Percentiles rank a stretch among this genome's conserved stretches.
phyloP scores from a whole-genome alignment of 2,888 invertebrate genomes.

The Parasteatoda lunata region DNA sequence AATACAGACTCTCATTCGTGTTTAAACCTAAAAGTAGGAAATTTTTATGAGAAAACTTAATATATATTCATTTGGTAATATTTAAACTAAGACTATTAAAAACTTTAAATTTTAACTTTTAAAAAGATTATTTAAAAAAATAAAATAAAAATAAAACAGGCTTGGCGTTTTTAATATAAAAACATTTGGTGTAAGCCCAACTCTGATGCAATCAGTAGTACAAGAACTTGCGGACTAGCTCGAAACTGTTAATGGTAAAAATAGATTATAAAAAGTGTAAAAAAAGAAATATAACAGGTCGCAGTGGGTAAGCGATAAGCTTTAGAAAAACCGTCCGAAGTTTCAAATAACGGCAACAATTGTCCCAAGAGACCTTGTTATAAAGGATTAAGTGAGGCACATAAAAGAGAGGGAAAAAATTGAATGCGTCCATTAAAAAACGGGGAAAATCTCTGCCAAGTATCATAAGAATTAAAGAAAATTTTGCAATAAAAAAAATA shows the following conservation, averaged over 20 bases:
- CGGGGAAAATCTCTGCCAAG: background rate
- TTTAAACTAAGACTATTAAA: background rate
- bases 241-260: constrained; percentile 11
- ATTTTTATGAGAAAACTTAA: too few relatives aligned
- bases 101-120: background rate
- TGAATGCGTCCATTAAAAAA: background rate
- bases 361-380: constrained; percentile 62
- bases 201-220: background rate
- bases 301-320: constrained; percentile 19
- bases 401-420: background rate
- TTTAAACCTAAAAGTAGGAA: too few relatives aligned
- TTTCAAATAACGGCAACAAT: constrained; percentile 35
- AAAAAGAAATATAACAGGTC: constrained; percentile 35
- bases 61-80: background rate
- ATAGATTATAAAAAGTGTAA: constrained; percentile 2
- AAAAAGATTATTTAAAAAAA: too few relatives aligned
- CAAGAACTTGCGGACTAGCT: background rate
- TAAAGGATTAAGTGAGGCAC: constrained; percentile 28
- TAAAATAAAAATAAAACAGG: background rate
- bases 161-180: background rate
- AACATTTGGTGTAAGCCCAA: background rate
- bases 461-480: background rate
- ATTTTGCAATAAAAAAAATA: background rate
- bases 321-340: constrained; percentile 16
- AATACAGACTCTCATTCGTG: too few relatives aligned